A percentile compares a stretch with the other conserved stretches of the same genome.
These are phyloP conservation scores for Sakesphorus luctuosus DNA, from an alignment of 2,113 vertebrate species.

Conservation along the genomic window DNA sequence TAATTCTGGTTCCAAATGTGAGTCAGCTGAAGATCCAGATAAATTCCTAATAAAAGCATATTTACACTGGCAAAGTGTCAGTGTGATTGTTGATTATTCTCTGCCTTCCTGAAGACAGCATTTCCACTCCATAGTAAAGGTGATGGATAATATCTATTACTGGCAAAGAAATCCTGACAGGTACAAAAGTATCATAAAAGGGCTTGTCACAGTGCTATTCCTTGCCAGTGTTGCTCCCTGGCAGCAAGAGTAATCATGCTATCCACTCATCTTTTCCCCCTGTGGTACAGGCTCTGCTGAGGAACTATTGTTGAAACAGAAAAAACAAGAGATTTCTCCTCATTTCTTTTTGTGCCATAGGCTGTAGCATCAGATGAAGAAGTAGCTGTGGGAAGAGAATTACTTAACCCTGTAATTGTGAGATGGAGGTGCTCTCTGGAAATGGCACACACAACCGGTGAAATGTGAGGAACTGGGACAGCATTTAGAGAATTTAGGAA, in stretches of 20 bases:
- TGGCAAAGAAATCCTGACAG: background rate
- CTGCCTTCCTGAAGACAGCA: background rate
- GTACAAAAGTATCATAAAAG: background rate
- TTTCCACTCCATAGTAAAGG: background rate
- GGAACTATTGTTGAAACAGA: background rate
- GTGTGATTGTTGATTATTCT: background rate
- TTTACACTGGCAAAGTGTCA: background rate
- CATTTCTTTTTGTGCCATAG: background rate
- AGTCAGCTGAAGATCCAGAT: background rate
- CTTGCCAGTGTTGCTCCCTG: background rate
- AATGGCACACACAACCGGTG: background rate
- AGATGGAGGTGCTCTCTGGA: background rate
- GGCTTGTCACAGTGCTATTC: background rate
- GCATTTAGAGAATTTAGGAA: background rate
- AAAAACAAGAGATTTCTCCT: background rate
- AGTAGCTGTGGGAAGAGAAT: background rate
- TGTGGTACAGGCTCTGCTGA: background rate
- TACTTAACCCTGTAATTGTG: background rate
- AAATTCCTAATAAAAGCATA: background rate
- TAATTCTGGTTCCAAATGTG: background rate
- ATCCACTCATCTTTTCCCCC: background rate
- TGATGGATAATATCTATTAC: background rate
- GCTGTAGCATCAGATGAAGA: background rate
- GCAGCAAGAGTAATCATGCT: background rate
- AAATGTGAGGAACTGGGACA: background rate